Evolutionary conservation across 2,797 vertebrate genomes (phyloP), one percentile per base, ranked within the genome.

Genomic region (Varecia variegata): DNA sequence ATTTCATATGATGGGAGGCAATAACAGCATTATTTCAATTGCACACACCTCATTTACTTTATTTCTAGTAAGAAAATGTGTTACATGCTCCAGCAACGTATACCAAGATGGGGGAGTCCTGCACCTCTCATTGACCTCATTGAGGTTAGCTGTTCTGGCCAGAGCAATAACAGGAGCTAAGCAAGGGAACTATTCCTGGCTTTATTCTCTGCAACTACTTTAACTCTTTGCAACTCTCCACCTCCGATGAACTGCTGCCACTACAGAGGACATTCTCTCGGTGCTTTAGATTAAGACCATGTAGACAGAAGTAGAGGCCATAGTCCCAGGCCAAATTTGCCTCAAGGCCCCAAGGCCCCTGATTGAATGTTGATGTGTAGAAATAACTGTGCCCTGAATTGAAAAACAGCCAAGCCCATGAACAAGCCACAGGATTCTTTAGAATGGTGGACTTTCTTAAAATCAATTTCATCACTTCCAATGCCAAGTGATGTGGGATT

Each of bases 391-490:
- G 38, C 3, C 50, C 20, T n/a, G 20, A 84, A 76, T 90, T 50
- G 30, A 81, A 47, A 92, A 8, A 90, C 4, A 89, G 30, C 25
- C 12, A 88, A 80, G 12, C 13, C 45, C 65, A 76, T 5, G 15
- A 8, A 65, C 10, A 89, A 81, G 7, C 5, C 10, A 17, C 3
- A n/a, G 23, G 43, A 77, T 70, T 93, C 38, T 79, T 62, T 88
- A 18, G 20, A 80, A 93, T 30, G 10, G 25, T 47, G 11, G 27
- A 67, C 45, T 77, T 93, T 35, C 73, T 82, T 88, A 88, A 96
- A 94, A 91, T 70, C 38, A 74, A 35, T 90, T 84, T 96, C 14
- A 88, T 54, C 25, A 88, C 27, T 90, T 85, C 68, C 32, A 70
- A 11, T 40, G 25, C 13, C 56, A 91, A 62, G 0, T 30, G 15